Evolutionary conservation across 2,113 vertebrate species (phyloP).

Genomic region (Aspiorhynchus laticeps): DNA sequence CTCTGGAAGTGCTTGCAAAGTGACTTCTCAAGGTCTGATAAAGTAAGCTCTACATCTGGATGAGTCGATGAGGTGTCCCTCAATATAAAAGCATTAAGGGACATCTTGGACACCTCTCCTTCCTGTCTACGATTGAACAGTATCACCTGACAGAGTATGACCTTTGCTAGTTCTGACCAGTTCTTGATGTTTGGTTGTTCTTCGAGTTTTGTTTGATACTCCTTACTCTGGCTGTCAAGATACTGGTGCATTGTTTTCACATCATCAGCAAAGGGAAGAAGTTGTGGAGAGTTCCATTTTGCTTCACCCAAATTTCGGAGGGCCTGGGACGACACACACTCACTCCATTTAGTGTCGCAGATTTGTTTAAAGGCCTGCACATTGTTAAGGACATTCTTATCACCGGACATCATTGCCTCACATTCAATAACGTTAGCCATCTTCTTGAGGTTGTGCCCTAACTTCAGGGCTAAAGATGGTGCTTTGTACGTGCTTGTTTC

Average conservation of each 20-base stretch:
- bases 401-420: constrained; percentile 26
- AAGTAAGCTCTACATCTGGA: constrained; percentile 8
- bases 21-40: constrained; percentile 43
- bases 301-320: constrained; percentile 50
- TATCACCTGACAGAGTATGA: constrained; percentile 31
- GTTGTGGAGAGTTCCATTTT: constrained; percentile 51
- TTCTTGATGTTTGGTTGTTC: background rate
- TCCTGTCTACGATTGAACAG: constrained; percentile 43
- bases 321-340: constrained; percentile 39
- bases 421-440: constrained; percentile 7
- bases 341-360: constrained; percentile 42
- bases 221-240: constrained; percentile 18
- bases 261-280: constrained; percentile 54
- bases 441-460: constrained; percentile 37
- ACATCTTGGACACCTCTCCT: constrained; percentile 50
- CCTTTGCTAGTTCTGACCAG: constrained; percentile 34
- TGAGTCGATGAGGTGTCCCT: constrained; percentile 18
- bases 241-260: constrained; percentile 46
- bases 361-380: constrained; percentile 23
- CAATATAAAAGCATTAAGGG: constrained; percentile 22
- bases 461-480: constrained; percentile 39
- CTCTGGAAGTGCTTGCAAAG: constrained; percentile 40
- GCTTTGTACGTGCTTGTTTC: constrained; percentile 32
- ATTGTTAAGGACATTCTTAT: background rate
- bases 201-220: constrained; percentile 13